These are phyloP conservation scores for Chironomus striatipennis DNA, from an alignment of 1,140 invertebrate genomes.

Conservation along the genomic window DNA sequence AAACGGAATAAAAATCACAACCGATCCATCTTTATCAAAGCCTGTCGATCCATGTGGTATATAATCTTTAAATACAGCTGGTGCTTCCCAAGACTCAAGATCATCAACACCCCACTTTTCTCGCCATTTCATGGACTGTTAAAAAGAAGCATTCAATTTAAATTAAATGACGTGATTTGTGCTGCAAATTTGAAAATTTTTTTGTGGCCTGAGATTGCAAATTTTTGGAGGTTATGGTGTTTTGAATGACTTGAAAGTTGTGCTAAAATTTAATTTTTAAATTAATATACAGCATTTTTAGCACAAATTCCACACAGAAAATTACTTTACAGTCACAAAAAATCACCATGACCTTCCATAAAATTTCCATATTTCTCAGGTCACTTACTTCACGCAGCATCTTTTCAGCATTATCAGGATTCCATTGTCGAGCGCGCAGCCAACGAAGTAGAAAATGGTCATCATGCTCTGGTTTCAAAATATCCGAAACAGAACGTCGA, in stretches of 20 bases:
- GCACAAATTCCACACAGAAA: too few relatives aligned
- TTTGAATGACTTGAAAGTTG: too few relatives aligned
- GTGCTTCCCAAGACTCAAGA: conserved; percentile 55
- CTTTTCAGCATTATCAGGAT: conserved; percentile 69
- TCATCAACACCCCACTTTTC: conserved; percentile 67
- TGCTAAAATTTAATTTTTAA: too few relatives aligned
- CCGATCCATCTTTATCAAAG: conserved; percentile 76
- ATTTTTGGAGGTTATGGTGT: too few relatives aligned
- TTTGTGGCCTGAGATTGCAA: too few relatives aligned
- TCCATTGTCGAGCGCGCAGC: conserved; percentile 77
- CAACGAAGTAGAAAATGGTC: conserved; percentile 71
- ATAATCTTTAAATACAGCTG: conserved; percentile 60
- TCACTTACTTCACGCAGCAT: conserved; percentile 73
- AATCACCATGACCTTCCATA: too few relatives aligned
- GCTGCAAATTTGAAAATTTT: too few relatives aligned
- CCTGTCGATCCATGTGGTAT: conserved; percentile 68
- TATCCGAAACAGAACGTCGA: conserved; percentile 53
- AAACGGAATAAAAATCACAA: conserved; percentile 67
- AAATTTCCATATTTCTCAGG: neutral
- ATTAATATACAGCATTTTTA: too few relatives aligned
- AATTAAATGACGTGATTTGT: neutral
- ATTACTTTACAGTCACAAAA: too few relatives aligned
- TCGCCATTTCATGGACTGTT: conserved; percentile 67
- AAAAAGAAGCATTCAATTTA: conserved; percentile 29
- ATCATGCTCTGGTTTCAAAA: conserved; percentile 60